Base-by-base conservation (phyloP, 2,888 invertebrate species). In the Chalcosyrphus nemorum region DNA sequence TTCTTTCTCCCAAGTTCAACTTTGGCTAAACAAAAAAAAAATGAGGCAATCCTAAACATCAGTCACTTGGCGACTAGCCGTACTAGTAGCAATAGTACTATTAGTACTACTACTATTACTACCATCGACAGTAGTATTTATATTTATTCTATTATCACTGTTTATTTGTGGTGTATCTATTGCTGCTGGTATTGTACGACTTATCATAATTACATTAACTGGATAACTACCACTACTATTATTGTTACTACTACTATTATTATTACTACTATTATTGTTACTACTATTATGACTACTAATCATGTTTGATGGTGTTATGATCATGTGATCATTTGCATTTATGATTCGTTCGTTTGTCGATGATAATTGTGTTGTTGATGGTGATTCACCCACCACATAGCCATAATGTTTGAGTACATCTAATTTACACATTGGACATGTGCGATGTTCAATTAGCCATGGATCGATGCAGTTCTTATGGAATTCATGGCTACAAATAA, bases 361-460 rank as follows among this genome's bases (percentile, higher is more conserved):
- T 61, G 68, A 32, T 57, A 32, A 32, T 32, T 9, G 32, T 57
- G 82, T 5, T 59, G 68, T 15, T 57, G 81, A 54, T 66, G 78
- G 81, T 66, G 78, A 80, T 80, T 91, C 92, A 93, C 95, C 94
- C 91, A 96, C 96, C 94, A 96, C 95, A 92, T 95, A 96, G 86
- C 97, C 97, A 89, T 96, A 97, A 90, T 96, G 95, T 89, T 97
- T 96, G 84, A 98, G 94, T 88, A 98, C 98, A 92, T 98, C 98
- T 94, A 97, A 95, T 92, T 98, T 98, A 92, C 98, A 98, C 97
- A 98, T 98, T 7, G 98, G 98, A 91, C 98, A 98, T 32, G 98
- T 98, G 86, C 98, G 94, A 91, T 98, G 97, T 90, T 98, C 98
- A 89, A 98, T 92, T 81, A 98, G 93, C 98, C 98, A 98, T 15